Percentiles rank a stretch among this genome's conserved stretches.
Conservation (phyloP, 2,113 vertebrate genomes). For the Marmota flaviventris region DNA sequence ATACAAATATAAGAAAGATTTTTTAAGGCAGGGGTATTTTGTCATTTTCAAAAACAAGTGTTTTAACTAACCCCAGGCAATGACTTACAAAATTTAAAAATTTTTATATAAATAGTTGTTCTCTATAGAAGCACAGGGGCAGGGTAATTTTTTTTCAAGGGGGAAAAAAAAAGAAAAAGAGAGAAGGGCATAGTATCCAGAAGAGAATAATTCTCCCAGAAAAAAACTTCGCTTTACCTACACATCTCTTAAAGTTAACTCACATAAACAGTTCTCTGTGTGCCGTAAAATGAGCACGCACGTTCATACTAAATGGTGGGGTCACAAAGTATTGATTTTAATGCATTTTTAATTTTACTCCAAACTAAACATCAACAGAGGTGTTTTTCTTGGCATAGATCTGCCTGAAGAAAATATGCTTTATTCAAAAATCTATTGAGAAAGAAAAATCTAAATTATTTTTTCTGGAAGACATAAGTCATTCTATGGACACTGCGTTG, state of each 20-base stretch:
- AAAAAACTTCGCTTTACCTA: conserved; percentile 16
- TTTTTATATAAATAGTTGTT: conserved; percentile 42
- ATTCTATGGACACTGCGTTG: neutral
- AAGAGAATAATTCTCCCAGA: conserved; percentile 11
- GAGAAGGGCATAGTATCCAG: neutral
- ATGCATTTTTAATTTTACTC: neutral
- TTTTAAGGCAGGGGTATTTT: neutral
- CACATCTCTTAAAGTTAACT: neutral
- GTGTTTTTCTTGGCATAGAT: neutral
- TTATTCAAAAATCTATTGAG: conserved; percentile 5
- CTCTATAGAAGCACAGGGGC: neutral
- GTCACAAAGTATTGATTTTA: neutral
- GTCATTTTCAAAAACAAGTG: conserved; percentile 53
- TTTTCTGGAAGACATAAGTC: neutral
- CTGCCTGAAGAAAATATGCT: neutral
- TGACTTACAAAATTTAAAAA: conserved; percentile 41
- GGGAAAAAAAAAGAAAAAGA: neutral
- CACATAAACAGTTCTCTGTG: neutral
- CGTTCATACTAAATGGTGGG: neutral
- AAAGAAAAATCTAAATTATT: neutral
- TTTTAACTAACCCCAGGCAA: conserved; percentile 41
- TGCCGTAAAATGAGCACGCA: neutral
- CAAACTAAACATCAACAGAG: conserved; percentile 3
- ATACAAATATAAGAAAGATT: conserved; percentile 51
- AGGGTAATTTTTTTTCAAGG: neutral